A percentile compares a stretch with the other conserved stretches of the same genome.
Conservation (phyloP, 2,888 invertebrate species). For the Machimus atricapillus region DNA sequence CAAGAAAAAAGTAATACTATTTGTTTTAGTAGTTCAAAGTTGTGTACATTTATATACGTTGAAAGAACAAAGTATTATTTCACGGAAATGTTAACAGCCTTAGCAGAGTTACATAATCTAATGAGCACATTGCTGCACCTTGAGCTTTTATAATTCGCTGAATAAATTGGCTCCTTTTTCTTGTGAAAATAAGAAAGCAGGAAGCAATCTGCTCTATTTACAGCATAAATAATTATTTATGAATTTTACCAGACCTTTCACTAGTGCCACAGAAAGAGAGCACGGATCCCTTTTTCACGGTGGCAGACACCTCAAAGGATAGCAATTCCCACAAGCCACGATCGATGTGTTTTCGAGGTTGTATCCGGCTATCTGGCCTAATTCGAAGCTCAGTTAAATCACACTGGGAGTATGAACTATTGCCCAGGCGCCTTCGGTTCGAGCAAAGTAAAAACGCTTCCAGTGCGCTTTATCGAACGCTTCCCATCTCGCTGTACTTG, state of each 20-base stretch:
- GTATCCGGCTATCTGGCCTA: constrained; percentile 22
- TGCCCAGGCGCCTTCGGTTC: background rate
- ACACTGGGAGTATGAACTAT: constrained; percentile 14
- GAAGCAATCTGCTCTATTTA: background rate
- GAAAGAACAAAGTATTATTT: background rate
- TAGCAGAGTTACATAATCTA: background rate
- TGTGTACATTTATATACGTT: background rate
- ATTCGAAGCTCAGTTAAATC: background rate
- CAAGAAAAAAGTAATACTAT: background rate
- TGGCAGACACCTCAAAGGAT: background rate
- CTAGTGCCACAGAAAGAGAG: background rate
- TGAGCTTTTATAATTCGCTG: background rate
- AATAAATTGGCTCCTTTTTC: background rate
- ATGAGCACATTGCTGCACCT: background rate
- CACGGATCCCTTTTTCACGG: background rate
- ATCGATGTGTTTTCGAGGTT: background rate
- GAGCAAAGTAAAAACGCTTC: constrained; percentile 39
- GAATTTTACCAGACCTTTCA: background rate
- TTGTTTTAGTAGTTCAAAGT: background rate
- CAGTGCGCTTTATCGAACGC: constrained; percentile 34
- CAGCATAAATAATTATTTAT: background rate
- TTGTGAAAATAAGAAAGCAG: background rate
- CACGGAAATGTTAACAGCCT: background rate
- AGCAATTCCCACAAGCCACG: background rate
- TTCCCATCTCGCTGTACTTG: constrained; percentile 45